Evolutionary conservation across 2,888 invertebrate species (phyloP).

Genomic region (Eilema depressum): DNA sequence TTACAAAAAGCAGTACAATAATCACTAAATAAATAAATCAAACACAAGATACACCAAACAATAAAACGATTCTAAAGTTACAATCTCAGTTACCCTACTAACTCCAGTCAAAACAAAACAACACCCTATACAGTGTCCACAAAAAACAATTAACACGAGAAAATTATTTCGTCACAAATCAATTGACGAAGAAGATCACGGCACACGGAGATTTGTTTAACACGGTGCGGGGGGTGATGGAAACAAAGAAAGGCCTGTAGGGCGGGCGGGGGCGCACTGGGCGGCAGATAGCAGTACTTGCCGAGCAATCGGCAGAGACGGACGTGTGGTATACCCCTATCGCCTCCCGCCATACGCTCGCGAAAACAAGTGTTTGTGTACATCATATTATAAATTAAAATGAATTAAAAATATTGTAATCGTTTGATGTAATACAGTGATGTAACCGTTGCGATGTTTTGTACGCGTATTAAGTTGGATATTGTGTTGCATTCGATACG

Average conservation of each 20-base stretch:
- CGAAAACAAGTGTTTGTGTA: conserved; percentile 66
- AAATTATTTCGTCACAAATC: conserved; percentile 61
- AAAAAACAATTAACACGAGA: conserved; percentile 48
- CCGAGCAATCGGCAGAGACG: conserved; percentile 68
- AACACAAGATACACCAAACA: background rate
- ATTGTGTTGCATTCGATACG: conserved; percentile 46
- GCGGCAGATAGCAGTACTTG: conserved; percentile 72
- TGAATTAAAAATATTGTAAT: conserved; percentile 16
- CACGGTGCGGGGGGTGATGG: conserved; percentile 72
- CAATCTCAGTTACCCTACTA: conserved; percentile 10
- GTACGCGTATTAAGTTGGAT: conserved; percentile 46
- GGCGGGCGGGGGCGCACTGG: conserved; percentile 77
- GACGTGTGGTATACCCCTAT: conserved; percentile 51
- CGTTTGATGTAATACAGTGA: conserved; percentile 38
- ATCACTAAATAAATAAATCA: background rate
- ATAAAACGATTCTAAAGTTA: background rate
- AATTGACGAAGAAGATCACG: conserved; percentile 77
- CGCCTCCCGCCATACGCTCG: conserved; percentile 47
- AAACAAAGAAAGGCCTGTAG: conserved; percentile 83
- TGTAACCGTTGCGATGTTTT: conserved; percentile 59
- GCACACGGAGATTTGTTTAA: conserved; percentile 75
- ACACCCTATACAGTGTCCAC: conserved; percentile 17
- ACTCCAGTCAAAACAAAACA: conserved; percentile 3
- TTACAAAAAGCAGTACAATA: background rate
- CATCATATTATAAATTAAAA: conserved; percentile 46